Evolutionary conservation across 2,113 vertebrate genomes (phyloP), one percentile per base, ranked within the genome.

Genomic region (Synodontis membranacea): DNA sequence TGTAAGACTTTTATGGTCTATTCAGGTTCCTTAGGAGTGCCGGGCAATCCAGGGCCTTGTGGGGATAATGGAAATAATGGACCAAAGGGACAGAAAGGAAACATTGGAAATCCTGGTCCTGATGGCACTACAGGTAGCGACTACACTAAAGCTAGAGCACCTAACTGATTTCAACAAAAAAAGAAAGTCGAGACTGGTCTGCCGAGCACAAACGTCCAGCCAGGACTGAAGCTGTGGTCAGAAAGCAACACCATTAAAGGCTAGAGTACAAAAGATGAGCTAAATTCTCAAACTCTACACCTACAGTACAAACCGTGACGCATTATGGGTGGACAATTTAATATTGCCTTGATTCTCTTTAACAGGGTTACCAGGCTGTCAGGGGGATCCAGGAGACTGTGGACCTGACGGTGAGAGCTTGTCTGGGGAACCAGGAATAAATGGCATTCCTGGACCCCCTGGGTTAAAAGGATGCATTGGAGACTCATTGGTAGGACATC

Each of bases 391-490:
- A 12, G 95, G 95, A 86, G 90, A 91, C 0, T 88, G 92, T 86
- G 95, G 94, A 85, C 39, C 25, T n/a, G 92, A 93, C 15, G 93
- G 94, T 25, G 25, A 76, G 46, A 92, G 89, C 84, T 88, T 88
- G 37, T 25, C 10, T 37, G 94, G 94, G 19, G 17, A 31, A 5
- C 74, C 89, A 92, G 94, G 95, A 3, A 86, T 56, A 84, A 90
- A 81, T 0, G 95, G 94, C 2, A 19, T 34, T 15, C 72, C 9
- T 0, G 95, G 94, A 7, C 86, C 84, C 9, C n/a, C 90, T 34
- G 95, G 95, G 37, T 88, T 93, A 28, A 90, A 85, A 3, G 95
- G 95, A 48, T 88, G 66, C 37, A 78, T 50, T 52, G 95, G 95
- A 12, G 89, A 94, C 11, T 78, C 75, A 80, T 68, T 75, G 19